phyloP scores from a whole-genome alignment of 2,888 invertebrate genomes.

The Leptarthrus brevirostris region DNA sequence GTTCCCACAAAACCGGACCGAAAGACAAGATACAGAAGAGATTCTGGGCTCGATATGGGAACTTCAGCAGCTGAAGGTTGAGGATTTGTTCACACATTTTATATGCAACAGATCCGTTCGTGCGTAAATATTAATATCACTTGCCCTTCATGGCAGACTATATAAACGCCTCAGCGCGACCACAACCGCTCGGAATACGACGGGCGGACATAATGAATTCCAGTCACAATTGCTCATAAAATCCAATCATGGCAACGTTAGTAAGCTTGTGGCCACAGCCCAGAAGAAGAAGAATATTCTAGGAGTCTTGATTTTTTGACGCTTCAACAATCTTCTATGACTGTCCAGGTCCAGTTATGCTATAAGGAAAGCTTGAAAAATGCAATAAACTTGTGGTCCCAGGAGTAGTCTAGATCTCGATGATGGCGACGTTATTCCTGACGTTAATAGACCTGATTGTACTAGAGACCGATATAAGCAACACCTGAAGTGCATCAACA shows the following conservation, averaged over 20 bases:
- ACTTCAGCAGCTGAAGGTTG: not conserved
- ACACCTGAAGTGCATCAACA: not conserved
- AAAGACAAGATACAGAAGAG: too few species aligned
- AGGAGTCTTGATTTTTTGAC: too few species aligned
- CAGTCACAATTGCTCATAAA: constrained; percentile 37
- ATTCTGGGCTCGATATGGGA: not conserved
- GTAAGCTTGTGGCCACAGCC: not conserved
- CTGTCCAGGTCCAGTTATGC: not conserved
- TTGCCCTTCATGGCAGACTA: not conserved
- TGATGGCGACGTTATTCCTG: not conserved
- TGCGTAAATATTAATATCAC: constrained; percentile 10
- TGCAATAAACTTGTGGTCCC: not conserved
- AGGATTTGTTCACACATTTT: not conserved
- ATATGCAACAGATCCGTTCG: constrained; percentile 13
- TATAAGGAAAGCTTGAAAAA: not conserved
- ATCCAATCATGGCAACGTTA: constrained; percentile 18
- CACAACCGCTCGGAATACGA: not conserved
- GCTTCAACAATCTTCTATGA: not conserved
- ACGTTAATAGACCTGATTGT: not conserved
- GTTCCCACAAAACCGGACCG: too few species aligned
- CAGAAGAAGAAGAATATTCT: too few species aligned
- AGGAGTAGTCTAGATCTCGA: not conserved
- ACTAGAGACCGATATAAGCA: not conserved
- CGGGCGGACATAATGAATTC: constrained; percentile 29
- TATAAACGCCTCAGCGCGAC: constrained; percentile 16